phyloP scores from a whole-genome alignment of 1,140 invertebrate species.

The Pseudoatta argentina region DNA sequence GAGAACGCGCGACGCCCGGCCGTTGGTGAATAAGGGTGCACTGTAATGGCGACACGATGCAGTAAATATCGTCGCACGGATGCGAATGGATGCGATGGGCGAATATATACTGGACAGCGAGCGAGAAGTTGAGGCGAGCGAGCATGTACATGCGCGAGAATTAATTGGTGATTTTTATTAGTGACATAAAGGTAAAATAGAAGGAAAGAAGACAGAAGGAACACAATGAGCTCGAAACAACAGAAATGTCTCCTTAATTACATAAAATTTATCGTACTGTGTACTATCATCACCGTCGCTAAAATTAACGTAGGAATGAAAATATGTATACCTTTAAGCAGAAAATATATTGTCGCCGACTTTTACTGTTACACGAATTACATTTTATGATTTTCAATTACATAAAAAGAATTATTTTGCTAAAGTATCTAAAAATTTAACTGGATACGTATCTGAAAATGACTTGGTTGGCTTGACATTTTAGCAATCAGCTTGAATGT shows the following conservation, averaged over 20 bases:
- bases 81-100: background rate
- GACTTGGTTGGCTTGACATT: no score
- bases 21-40: slow-evolving; percentile 53
- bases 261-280: background rate
- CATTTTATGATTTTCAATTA: background rate
- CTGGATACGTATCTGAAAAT: no score
- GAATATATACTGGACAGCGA: slow-evolving; percentile 31
- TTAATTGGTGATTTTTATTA: slow-evolving; percentile 57
- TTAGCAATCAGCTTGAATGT: no score
- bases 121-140: slow-evolving; percentile 36
- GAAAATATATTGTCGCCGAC: background rate
- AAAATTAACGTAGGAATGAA: background rate
- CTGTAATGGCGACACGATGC: slow-evolving; percentile 57
- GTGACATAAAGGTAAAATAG: background rate
- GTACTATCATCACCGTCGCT: background rate
- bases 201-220: background rate
- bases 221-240: background rate
- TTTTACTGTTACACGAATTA: no score
- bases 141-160: slow-evolving; percentile 20
- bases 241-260: background rate
- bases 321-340: background rate
- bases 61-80: slow-evolving; percentile 51
- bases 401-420: no score
- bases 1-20: slow-evolving; percentile 14
- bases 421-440: no score